A percentile compares a stretch with the other conserved stretches of the same genome.
These are phyloP conservation scores for Odontothrips loti DNA, from an alignment of 2,888 invertebrate species.

Conservation along the genomic window DNA sequence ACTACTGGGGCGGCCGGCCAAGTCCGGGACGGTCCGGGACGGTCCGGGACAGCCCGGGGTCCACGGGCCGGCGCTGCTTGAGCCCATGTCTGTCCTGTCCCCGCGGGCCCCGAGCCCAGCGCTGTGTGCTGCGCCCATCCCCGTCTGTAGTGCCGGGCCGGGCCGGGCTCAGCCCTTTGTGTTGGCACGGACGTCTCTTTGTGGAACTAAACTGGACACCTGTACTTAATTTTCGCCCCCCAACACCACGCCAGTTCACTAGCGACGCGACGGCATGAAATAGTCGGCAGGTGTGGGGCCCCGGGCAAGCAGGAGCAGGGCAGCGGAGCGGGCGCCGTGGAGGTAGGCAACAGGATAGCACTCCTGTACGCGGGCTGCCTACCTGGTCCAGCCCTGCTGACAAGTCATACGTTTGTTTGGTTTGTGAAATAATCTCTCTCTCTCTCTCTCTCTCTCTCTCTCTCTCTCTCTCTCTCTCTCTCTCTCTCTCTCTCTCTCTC, in stretches of 20 bases:
- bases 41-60: not conserved
- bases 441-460: too few species aligned
- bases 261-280: conserved; percentile 41
- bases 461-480: too few species aligned
- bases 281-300: not conserved
- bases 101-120: not conserved
- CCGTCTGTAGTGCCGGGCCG: conserved; percentile 47
- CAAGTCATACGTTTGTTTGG: too few species aligned
- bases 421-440: too few species aligned
- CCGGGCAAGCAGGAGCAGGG: too few species aligned
- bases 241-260: conserved; percentile 41
- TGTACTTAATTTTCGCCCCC: conserved; percentile 32
- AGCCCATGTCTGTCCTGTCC: not conserved
- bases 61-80: not conserved
- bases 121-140: conserved; percentile 42
- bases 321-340: too few species aligned
- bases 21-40: not conserved
- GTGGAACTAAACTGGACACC: conserved; percentile 12
- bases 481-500: too few species aligned
- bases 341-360: too few species aligned
- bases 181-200: conserved; percentile 13
- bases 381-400: too few species aligned
- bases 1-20: not conserved
- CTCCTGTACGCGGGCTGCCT: too few species aligned
- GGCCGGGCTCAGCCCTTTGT: conserved; percentile 39